Conservation (phyloP, 2,888 invertebrate species). For the Orchestes rusci region DNA sequence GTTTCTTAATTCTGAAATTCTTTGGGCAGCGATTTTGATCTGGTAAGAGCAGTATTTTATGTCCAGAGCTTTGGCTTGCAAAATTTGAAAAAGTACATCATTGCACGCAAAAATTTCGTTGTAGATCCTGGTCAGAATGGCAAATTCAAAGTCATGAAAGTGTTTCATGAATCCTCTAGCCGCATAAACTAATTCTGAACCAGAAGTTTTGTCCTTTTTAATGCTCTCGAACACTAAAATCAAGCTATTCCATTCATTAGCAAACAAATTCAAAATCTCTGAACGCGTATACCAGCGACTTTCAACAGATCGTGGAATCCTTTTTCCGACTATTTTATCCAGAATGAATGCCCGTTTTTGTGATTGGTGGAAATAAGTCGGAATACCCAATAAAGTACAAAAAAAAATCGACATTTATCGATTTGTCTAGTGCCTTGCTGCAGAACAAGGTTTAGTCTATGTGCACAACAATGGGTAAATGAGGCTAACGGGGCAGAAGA, state of each 20-base stretch:
- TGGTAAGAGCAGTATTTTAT: constrained; percentile 6
- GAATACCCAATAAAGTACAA: neutral
- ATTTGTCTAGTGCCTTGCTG: constrained; percentile 3
- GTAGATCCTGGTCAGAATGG: too few relatives aligned
- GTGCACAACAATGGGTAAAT: constrained; percentile 7
- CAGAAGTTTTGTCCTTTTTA: constrained; percentile 4
- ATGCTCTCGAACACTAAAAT: constrained; percentile 6
- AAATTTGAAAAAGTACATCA: constrained; percentile 5
- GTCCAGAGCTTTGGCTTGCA: constrained; percentile 1
- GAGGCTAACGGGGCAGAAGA: constrained; percentile 3
- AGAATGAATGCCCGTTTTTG: constrained; percentile 16
- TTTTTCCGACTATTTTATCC: constrained; percentile 7
- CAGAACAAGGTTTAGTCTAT: constrained; percentile 7
- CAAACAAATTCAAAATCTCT: constrained; percentile 4
- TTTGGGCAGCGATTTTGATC: constrained; percentile 4
- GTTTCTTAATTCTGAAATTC: constrained; percentile 15
- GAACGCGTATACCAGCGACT: constrained; percentile 3
- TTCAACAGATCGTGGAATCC: neutral
- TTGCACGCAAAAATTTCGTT: too few relatives aligned
- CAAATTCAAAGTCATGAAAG: too few relatives aligned
- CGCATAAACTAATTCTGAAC: constrained; percentile 1
- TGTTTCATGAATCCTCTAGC: constrained; percentile 5
- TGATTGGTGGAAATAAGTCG: constrained; percentile 12
- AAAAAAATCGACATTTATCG: constrained; percentile 1
- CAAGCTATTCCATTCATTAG: constrained; percentile 7